Evolutionary conservation across 2,888 invertebrate genomes (phyloP).

Genomic region (Mythimna lalbum): DNA sequence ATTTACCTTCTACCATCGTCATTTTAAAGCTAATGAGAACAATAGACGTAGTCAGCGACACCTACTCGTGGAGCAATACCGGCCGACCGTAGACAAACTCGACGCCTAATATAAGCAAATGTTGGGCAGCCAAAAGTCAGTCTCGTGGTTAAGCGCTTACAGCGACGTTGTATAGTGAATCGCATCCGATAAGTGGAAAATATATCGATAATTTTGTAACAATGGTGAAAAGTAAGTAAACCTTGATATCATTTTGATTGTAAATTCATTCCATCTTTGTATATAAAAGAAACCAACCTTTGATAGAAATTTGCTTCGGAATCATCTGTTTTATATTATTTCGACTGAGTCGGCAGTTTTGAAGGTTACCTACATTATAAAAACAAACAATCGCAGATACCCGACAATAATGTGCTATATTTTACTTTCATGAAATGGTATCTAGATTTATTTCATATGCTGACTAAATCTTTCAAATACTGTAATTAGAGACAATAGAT

Average conservation of each 20-base stretch:
- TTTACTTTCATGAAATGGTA: not conserved
- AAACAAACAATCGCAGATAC: slow-evolving; percentile 30
- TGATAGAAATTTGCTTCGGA: not conserved
- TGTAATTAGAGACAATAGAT: too few relatives aligned
- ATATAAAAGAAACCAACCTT: too few relatives aligned
- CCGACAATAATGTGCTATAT: slow-evolving; percentile 14
- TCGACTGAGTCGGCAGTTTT: slow-evolving; percentile 29
- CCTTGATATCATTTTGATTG: not conserved
- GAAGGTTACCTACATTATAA: slow-evolving; percentile 32
- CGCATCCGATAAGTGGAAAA: slow-evolving; percentile 36
- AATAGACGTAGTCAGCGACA: slow-evolving; percentile 10
- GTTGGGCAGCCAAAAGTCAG: slow-evolving; percentile 53
- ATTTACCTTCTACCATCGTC: slow-evolving; percentile 17
- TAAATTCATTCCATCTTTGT: not conserved
- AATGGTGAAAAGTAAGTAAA: slow-evolving; percentile 70
- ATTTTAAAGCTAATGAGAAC: slow-evolving; percentile 20
- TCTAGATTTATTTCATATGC: too few relatives aligned
- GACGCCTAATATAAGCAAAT: slow-evolving; percentile 52
- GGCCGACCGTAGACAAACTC: slow-evolving; percentile 26
- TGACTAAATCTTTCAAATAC: too few relatives aligned
- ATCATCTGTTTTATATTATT: not conserved
- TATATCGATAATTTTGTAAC: slow-evolving; percentile 36
- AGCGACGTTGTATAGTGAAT: slow-evolving; percentile 55
- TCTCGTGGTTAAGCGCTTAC: slow-evolving; percentile 44
- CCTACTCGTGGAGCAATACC: slow-evolving; percentile 24